Percentiles rank a stretch among this genome's conserved stretches.
phyloP scores from a whole-genome alignment of 1,140 invertebrate species.

The Lasaia peninsularis region DNA sequence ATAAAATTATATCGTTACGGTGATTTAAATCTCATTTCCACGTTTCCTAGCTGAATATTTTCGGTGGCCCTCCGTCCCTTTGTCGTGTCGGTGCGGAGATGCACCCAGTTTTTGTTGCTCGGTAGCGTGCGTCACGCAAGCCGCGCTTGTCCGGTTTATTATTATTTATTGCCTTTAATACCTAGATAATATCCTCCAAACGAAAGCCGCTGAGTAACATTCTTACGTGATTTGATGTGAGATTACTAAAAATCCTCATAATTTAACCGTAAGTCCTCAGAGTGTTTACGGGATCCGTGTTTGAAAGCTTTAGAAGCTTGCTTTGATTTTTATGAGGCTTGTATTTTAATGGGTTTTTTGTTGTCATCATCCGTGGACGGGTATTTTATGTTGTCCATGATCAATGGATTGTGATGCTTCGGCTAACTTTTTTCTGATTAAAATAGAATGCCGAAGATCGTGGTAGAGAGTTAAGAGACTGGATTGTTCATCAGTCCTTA shows the following conservation, averaged over 20 bases:
- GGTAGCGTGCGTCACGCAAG: conserved; percentile 69
- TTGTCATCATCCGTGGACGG: no score
- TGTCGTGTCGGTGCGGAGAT: conserved; percentile 18
- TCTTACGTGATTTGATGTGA: conserved; percentile 24
- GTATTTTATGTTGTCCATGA: no score
- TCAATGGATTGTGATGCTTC: no score
- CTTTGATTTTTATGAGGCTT: no score
- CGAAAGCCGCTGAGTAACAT: conserved; percentile 24
- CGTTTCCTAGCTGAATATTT: conserved; percentile 2
- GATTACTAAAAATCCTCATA: conserved; percentile 17
- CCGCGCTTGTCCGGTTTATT: conserved; percentile 52
- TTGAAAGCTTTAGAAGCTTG: background rate
- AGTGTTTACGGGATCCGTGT: background rate
- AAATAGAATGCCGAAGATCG: no score
- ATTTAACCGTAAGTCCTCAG: background rate
- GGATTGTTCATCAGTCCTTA: no score
- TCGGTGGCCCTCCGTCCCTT: background rate
- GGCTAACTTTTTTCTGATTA: no score
- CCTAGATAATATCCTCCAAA: conserved; percentile 51
- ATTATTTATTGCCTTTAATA: conserved; percentile 70
- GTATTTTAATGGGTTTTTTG: no score
- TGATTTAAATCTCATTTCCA: conserved; percentile 7
- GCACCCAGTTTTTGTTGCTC: conserved; percentile 25
- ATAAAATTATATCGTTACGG: conserved; percentile 3
- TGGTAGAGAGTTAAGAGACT: no score